phyloP scores from a whole-genome alignment of 2,113 vertebrate species.

The Carassius carassius region DNA sequence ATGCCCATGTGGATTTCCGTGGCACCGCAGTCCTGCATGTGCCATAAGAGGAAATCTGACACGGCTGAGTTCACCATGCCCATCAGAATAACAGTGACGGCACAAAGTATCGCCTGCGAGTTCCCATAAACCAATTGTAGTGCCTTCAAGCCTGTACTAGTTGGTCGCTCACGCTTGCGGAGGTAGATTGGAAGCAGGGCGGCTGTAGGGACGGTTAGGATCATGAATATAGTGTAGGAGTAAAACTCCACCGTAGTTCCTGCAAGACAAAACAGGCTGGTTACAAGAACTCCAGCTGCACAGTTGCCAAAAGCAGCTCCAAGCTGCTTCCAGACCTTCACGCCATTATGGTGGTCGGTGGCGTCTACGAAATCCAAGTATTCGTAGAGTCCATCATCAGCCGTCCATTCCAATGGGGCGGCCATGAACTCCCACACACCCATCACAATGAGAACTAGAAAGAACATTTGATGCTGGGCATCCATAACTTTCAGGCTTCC shows the following conservation, averaged over 20 bases:
- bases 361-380: slow-evolving; percentile 87
- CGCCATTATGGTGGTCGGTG: slow-evolving; percentile 72
- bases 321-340: slow-evolving; percentile 76
- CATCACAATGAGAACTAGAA: slow-evolving; percentile 72
- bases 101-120: slow-evolving; percentile 71
- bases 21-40: slow-evolving; percentile 83
- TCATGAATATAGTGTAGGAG: slow-evolving; percentile 67
- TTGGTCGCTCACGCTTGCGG: slow-evolving; percentile 58
- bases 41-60: slow-evolving; percentile 88
- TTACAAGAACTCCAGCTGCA: slow-evolving; percentile 72
- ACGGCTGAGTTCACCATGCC: slow-evolving; percentile 65
- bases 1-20: slow-evolving; percentile 83
- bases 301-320: slow-evolving; percentile 76
- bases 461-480: slow-evolving; percentile 74
- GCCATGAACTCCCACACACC: slow-evolving; percentile 78
- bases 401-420: slow-evolving; percentile 76
- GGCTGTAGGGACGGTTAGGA: slow-evolving; percentile 64
- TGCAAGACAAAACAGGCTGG: slow-evolving; percentile 73
- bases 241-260: slow-evolving; percentile 78
- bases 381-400: slow-evolving; percentile 84
- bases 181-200: slow-evolving; percentile 73
- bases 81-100: slow-evolving; percentile 72
- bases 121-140: slow-evolving; percentile 74
- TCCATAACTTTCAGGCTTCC: slow-evolving; percentile 69
- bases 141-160: slow-evolving; percentile 72